Base-by-base conservation (phyloP, 1,140 invertebrate species). In the Anastrepha ludens region DNA sequence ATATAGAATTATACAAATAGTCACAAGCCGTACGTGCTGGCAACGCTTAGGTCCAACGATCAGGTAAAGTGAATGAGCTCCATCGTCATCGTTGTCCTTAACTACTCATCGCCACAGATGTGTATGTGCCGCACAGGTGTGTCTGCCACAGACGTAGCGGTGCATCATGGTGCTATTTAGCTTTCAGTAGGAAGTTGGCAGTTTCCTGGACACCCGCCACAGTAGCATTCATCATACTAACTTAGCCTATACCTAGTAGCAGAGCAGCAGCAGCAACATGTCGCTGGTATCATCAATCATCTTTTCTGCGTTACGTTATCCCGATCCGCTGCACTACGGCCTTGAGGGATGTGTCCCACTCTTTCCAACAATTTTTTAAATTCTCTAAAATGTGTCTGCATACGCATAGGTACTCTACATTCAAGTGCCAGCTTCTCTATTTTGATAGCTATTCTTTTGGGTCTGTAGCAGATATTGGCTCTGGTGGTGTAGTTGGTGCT, bases 221-320 rank as follows among this genome's bases (percentile, higher is more conserved):
- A 17, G 41, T 29, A 17, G 13, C 15, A 50, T 74, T 62, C 44
- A 47, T 15, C 70, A 47, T 29, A 29, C 29, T 17, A 74, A 74
- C 41, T 74, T 74, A 29, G 70, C 50, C 50, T 11, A 55, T 6
- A 55, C 6, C 4, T 1, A 62, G 70, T n/a, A 29, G 74, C 47
- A 55, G 74, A 11, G 15, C 8, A 41, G 47, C 44, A 11, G 74
- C n/a, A 20, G 74, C 44, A 81, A n/a, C 20, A 81, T 81, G 44
- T 81, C 44, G 47, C 47, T 55, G 17, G 47, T 55, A 20, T 81
- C 74, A 81, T 81, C 74, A 81, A 81, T 81, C 70, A 74, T 74
- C 13, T 74, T 74, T 81, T 9, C 47, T 20, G 74, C 74, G 74
- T 81, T 55, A 17, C 9, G 7, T 7, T 47, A 74, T 41, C 0